Evolutionary conservation across 2,797 vertebrate genomes (phyloP).

Genomic region (Pseudochromis fuscus): DNA sequence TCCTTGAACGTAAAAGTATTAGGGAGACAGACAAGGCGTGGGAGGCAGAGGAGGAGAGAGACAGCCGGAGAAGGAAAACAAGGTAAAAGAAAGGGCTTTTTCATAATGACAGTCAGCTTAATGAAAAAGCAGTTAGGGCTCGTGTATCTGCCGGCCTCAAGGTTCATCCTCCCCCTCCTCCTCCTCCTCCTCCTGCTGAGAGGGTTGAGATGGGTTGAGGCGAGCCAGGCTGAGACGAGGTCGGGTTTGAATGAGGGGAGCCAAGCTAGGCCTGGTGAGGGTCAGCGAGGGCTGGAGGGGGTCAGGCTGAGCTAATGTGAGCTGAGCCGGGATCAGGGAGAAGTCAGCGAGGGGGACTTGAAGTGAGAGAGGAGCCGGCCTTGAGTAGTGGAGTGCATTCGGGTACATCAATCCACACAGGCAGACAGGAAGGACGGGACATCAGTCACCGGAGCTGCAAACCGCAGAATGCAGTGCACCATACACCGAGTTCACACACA

Average conservation of each 20-base stretch:
- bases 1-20: slow-evolving; percentile 75
- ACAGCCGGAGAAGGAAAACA: slow-evolving; percentile 59
- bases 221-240: background rate
- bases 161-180: slow-evolving; percentile 31
- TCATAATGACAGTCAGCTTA: slow-evolving; percentile 74
- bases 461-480: slow-evolving; percentile 45
- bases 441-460: slow-evolving; percentile 71
- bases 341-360: slow-evolving; percentile 18
- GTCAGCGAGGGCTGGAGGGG: background rate
- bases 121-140: slow-evolving; percentile 74
- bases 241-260: slow-evolving; percentile 34
- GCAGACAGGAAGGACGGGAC: slow-evolving; percentile 61
- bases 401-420: slow-evolving; percentile 58
- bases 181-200: too few relatives aligned
- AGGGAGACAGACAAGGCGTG: slow-evolving; percentile 52
- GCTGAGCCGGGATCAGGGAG: slow-evolving; percentile 26
- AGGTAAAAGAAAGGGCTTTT: slow-evolving; percentile 70
- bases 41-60: slow-evolving; percentile 36
- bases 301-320: background rate
- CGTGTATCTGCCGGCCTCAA: slow-evolving; percentile 65
- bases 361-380: slow-evolving; percentile 33
- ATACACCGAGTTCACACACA: slow-evolving; percentile 21
- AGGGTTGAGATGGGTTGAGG: too few relatives aligned
- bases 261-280: background rate
- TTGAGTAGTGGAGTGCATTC: slow-evolving; percentile 53